A percentile compares a stretch with the other conserved stretches of the same genome.
phyloP scores from a whole-genome alignment of 2,113 vertebrate genomes.

The Apteryx owenii region DNA sequence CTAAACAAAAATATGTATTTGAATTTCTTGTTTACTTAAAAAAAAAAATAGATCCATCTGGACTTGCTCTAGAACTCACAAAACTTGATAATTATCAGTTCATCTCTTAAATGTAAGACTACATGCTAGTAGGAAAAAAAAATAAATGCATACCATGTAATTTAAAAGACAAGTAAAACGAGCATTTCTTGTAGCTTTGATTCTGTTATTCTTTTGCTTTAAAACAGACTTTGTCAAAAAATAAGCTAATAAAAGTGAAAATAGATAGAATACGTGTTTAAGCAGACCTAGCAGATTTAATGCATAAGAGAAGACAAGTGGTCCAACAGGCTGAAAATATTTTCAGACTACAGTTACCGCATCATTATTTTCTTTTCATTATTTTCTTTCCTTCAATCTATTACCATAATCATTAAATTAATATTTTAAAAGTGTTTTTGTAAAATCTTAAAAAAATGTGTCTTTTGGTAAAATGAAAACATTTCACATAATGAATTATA shows the following conservation, averaged over 20 bases:
- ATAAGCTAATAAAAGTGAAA: not conserved
- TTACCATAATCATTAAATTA: not conserved
- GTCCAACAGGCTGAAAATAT: not conserved
- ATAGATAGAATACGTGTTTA: not conserved
- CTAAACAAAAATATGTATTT: not conserved
- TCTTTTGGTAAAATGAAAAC: not conserved
- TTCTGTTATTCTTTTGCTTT: not conserved
- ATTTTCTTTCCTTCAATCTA: not conserved
- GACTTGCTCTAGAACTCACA: not conserved
- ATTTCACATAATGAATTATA: not conserved
- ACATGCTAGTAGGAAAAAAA: not conserved
- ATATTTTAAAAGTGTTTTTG: not conserved
- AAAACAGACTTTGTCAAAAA: not conserved
- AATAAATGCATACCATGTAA: not conserved
- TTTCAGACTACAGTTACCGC: not conserved
- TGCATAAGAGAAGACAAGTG: not conserved
- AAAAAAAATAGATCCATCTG: not conserved
- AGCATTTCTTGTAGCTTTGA: not conserved
- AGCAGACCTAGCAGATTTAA: not conserved
- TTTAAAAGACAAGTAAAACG: not conserved
- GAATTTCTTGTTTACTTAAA: not conserved
- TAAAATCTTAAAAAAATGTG: not conserved
- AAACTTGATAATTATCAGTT: not conserved
- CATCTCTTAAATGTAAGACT: not conserved
- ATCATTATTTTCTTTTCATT: not conserved